Percentiles rank a stretch among this genome's conserved stretches.
Evolutionary conservation across 2,113 vertebrate genomes (phyloP).

Genomic region (Daubentonia madagascariensis): DNA sequence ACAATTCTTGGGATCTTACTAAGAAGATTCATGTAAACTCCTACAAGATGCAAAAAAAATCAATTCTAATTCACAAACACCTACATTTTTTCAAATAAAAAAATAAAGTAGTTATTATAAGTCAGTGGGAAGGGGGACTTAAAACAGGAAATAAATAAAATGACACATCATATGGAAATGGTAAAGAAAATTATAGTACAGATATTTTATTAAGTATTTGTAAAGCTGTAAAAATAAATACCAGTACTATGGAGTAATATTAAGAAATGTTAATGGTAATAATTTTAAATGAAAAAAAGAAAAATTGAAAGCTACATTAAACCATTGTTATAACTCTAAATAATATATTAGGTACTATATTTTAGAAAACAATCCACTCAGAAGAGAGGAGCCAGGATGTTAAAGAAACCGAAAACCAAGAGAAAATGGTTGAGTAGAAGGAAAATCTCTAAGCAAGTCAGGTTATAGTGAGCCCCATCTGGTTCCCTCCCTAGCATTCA

Average conservation of each 20-base stretch:
- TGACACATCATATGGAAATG: neutral
- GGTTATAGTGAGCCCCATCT: neutral
- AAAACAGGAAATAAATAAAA: neutral
- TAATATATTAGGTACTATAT: neutral
- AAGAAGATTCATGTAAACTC: neutral
- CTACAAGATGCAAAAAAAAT: neutral
- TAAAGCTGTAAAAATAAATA: constrained; percentile 26
- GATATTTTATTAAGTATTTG: neutral
- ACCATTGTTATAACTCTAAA: neutral
- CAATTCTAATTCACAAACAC: neutral
- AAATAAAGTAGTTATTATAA: neutral
- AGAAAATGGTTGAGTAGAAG: neutral
- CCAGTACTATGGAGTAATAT: neutral
- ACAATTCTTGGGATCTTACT: neutral
- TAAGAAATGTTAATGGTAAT: neutral
- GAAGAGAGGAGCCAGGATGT: neutral
- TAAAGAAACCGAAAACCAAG: neutral
- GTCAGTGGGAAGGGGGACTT: neutral
- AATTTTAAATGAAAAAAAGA: neutral
- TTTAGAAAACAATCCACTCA: constrained; percentile 8
- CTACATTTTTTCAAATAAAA: neutral
- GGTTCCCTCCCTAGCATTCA: neutral
- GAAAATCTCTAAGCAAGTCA: neutral
- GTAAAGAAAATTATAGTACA: neutral
- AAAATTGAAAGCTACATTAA: neutral